These are phyloP conservation scores for Cerceris ruficornis DNA, from an alignment of 2,888 invertebrate genomes.

Conservation along the genomic window DNA sequence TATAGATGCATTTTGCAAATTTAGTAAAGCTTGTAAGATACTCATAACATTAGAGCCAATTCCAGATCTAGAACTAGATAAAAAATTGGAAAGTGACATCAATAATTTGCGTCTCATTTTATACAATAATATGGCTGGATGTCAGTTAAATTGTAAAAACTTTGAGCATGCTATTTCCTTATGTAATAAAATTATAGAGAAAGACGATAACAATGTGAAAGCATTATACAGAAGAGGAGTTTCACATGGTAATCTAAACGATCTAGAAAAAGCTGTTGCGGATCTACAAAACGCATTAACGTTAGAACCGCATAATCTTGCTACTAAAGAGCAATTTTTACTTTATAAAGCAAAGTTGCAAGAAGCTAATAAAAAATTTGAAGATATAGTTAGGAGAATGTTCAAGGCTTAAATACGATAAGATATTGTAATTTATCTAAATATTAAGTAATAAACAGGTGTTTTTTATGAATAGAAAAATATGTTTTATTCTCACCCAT, in stretches of 20 bases:
- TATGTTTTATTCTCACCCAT: slow-evolving; percentile 76
- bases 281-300: slow-evolving; percentile 84
- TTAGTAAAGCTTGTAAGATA: slow-evolving; percentile 89
- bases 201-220: slow-evolving; percentile 82
- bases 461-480: slow-evolving; percentile 77
- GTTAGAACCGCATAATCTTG: slow-evolving; percentile 86
- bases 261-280: slow-evolving; percentile 86
- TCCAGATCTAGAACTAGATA: slow-evolving; percentile 81
- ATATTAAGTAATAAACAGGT: slow-evolving; percentile 58
- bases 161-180: slow-evolving; percentile 87
- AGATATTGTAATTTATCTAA: slow-evolving; percentile 64
- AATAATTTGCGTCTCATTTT: slow-evolving; percentile 86
- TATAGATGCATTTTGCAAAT: slow-evolving; percentile 88
- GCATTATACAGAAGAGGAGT: slow-evolving; percentile 83
- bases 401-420: slow-evolving; percentile 61
- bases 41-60: slow-evolving; percentile 85
- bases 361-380: slow-evolving; percentile 85
- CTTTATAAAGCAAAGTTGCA: slow-evolving; percentile 84
- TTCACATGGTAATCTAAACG: slow-evolving; percentile 83
- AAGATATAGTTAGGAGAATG: slow-evolving; percentile 85
- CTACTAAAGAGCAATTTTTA: slow-evolving; percentile 84
- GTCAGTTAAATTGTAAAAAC: slow-evolving; percentile 87
- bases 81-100: slow-evolving; percentile 83
- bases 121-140: slow-evolving; percentile 92
- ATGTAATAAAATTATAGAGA: slow-evolving; percentile 82